phyloP scores from a whole-genome alignment of 2,113 vertebrate species.

The Rostratula benghalensis region DNA sequence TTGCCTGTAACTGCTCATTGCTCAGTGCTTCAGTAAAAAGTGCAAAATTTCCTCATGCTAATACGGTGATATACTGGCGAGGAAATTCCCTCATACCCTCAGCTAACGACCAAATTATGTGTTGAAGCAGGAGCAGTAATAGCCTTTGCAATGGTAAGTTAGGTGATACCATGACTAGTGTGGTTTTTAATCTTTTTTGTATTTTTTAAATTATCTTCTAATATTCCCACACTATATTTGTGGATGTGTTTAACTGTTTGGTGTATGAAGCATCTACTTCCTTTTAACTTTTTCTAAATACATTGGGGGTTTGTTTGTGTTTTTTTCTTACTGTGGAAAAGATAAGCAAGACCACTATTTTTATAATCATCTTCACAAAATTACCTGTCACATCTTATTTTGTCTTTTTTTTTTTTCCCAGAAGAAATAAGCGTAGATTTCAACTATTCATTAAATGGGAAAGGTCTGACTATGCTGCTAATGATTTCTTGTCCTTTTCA shows the following conservation, averaged over 20 bases:
- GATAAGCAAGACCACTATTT: background rate
- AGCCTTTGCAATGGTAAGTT: background rate
- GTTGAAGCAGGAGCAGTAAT: background rate
- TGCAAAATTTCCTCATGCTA: background rate
- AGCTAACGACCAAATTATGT: background rate
- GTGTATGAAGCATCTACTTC: background rate
- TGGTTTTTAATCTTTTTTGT: background rate
- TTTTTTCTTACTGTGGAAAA: background rate
- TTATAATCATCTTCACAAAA: background rate
- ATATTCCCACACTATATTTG: background rate
- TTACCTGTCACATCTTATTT: background rate
- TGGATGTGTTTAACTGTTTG: background rate
- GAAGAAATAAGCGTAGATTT: background rate
- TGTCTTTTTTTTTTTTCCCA: background rate
- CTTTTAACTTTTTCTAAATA: background rate
- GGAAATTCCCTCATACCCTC: constrained; percentile 3
- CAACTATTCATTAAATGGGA: background rate
- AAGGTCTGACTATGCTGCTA: background rate
- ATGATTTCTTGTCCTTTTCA: background rate
- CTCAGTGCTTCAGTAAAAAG: background rate
- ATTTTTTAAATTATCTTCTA: background rate
- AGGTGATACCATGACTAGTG: background rate
- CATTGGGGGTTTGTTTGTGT: background rate
- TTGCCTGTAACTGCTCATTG: background rate
- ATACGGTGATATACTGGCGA: background rate